phyloP scores from a whole-genome alignment of 2,113 vertebrate species.

The Etheostoma spectabile region DNA sequence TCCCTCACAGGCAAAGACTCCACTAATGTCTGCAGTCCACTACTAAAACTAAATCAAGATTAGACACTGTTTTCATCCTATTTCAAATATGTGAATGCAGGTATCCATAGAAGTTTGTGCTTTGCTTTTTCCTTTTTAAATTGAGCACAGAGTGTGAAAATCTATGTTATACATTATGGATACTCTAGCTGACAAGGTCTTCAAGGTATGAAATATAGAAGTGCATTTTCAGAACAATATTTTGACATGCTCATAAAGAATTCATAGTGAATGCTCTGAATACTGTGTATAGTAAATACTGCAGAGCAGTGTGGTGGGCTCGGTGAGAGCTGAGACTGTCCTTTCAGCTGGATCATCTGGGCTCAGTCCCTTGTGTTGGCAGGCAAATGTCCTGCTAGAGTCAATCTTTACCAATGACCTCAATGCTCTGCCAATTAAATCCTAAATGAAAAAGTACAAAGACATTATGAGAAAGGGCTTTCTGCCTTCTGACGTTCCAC shows the following conservation, averaged over 20 bases:
- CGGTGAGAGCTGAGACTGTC: conserved; percentile 1
- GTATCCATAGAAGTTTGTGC: neutral
- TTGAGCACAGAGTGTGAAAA: neutral
- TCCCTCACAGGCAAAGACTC: too few species aligned
- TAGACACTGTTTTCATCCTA: neutral
- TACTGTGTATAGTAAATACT: conserved; percentile 34
- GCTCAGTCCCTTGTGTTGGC: conserved; percentile 42
- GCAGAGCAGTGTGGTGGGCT: conserved; percentile 23
- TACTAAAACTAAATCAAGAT: neutral
- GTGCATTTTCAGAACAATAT: conserved; percentile 45
- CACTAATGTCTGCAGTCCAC: neutral
- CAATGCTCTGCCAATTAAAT: conserved; percentile 23
- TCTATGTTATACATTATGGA: conserved; percentile 20
- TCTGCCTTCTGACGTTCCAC: conserved; percentile 5
- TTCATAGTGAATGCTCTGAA: conserved; percentile 45
- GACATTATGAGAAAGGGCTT: conserved; percentile 17
- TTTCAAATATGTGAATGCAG: neutral
- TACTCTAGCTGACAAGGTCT: neutral
- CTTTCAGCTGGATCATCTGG: conserved; percentile 50
- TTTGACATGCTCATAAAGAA: conserved; percentile 56
- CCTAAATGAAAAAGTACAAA: conserved; percentile 18
- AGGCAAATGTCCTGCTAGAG: conserved; percentile 29
- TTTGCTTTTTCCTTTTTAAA: neutral
- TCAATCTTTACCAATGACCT: conserved; percentile 16
- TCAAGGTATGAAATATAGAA: conserved; percentile 44